Evolutionary conservation across 1,140 invertebrate genomes (phyloP).

Genomic region (Nomia melanderi): DNA sequence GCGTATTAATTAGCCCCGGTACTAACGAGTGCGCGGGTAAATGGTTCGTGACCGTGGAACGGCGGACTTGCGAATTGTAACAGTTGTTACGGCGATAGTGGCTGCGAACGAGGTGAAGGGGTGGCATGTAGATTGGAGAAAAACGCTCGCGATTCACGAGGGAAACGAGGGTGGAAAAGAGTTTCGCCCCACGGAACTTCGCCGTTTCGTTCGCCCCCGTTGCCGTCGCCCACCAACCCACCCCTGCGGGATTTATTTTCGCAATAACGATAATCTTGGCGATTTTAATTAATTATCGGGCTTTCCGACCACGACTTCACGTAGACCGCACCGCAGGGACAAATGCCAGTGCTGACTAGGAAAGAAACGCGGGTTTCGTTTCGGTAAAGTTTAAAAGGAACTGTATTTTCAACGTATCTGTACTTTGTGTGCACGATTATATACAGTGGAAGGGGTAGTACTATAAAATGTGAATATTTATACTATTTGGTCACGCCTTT

Average conservation of each 20-base stretch:
- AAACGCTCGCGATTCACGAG: constrained; percentile 42
- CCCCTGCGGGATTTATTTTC: constrained; percentile 36
- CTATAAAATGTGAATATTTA: too few relatives aligned
- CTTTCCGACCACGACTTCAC: too few relatives aligned
- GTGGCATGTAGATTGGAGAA: constrained; percentile 53
- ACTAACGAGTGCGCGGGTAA: constrained; percentile 67
- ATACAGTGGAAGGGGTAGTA: too few relatives aligned
- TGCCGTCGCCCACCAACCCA: background rate
- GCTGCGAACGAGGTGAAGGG: constrained; percentile 41
- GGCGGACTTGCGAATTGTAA: constrained; percentile 68
- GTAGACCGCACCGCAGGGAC: background rate
- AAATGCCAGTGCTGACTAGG: background rate
- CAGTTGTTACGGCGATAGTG: constrained; percentile 70
- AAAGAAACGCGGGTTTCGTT: background rate
- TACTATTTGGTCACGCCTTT: too few relatives aligned
- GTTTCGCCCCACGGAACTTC: constrained; percentile 49
- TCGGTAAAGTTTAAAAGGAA: background rate
- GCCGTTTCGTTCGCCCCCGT: background rate
- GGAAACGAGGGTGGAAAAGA: constrained; percentile 32
- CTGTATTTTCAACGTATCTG: too few relatives aligned
- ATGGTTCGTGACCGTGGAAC: constrained; percentile 63
- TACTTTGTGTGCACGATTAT: too few relatives aligned
- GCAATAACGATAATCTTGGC: constrained; percentile 21
- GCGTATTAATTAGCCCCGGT: constrained; percentile 67
- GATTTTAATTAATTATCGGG: constrained; percentile 12